Conservation (phyloP, 2,113 vertebrate genomes). For the Myotis lucifugus region DNA sequence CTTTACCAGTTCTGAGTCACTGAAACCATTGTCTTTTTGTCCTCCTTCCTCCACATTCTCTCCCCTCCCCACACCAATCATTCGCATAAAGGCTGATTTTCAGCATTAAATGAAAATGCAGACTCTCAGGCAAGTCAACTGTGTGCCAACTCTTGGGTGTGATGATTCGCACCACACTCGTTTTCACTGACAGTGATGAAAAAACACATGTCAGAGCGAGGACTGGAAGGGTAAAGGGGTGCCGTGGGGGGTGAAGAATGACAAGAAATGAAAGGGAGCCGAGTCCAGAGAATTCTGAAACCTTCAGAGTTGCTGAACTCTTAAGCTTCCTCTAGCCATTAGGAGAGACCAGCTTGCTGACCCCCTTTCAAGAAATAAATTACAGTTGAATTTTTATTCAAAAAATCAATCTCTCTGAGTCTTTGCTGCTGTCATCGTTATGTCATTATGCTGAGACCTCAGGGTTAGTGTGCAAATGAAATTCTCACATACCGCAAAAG, state of each 20-base stretch:
- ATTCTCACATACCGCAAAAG: background rate
- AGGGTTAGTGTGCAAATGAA: background rate
- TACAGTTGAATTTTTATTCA: background rate
- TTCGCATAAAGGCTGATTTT: background rate
- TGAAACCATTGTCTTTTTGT: background rate
- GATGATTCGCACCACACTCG: background rate
- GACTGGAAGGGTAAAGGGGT: background rate
- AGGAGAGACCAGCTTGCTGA: background rate
- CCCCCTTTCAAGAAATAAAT: background rate
- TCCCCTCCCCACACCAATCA: background rate
- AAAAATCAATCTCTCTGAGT: background rate
- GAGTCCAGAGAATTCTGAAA: background rate
- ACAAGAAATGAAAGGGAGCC: background rate
- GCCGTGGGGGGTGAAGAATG: background rate
- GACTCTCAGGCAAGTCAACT: background rate
- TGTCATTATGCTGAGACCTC: background rate
- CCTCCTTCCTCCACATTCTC: background rate
- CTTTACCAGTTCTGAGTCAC: background rate
- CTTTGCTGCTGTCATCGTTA: background rate
- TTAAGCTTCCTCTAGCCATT: background rate
- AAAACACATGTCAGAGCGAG: background rate
- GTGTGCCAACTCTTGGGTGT: background rate
- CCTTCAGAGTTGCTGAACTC: background rate
- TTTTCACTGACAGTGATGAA: constrained; percentile 37
- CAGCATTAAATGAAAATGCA: constrained; percentile 25